Percentiles rank a stretch among this genome's conserved stretches.
Conservation (phyloP, 2,797 vertebrate species). For the Heteromormyrus szaboi region DNA sequence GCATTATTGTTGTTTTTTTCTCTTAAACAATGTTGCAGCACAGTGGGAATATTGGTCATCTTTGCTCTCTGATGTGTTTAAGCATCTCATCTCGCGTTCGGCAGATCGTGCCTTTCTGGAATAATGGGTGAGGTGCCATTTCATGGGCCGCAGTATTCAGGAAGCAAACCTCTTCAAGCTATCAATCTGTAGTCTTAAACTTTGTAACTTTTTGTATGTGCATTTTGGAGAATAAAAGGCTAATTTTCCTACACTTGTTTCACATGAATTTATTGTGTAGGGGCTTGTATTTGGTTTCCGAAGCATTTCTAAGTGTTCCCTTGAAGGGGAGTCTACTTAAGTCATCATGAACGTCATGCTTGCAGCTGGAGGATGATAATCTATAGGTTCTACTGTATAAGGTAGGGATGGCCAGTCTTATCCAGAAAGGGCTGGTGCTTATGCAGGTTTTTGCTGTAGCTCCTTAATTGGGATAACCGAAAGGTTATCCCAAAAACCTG, state of each 20-base stretch:
- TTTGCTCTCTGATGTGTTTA: conserved; percentile 43
- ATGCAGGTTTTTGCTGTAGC: background rate
- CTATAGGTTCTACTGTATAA: background rate
- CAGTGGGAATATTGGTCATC: conserved; percentile 24
- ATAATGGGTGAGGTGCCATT: conserved; percentile 49
- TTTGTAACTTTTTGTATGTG: conserved; percentile 60
- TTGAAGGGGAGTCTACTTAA: background rate
- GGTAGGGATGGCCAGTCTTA: background rate
- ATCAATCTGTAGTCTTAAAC: conserved; percentile 23
- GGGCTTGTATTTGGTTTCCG: background rate
- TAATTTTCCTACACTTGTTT: conserved; percentile 43
- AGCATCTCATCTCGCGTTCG: conserved; percentile 23
- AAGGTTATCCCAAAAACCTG: background rate
- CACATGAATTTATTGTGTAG: background rate
- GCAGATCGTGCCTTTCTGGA: conserved; percentile 65
- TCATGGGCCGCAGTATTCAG: conserved; percentile 70
- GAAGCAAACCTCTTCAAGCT: conserved; percentile 61
- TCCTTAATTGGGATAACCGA: background rate
- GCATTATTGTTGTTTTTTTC: conserved; percentile 44
- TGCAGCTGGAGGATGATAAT: background rate
- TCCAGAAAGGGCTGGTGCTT: background rate
- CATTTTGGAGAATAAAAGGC: conserved; percentile 71
- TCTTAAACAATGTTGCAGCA: conserved; percentile 42
- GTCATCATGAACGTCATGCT: background rate
- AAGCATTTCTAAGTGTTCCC: background rate